phyloP scores from a whole-genome alignment of 2,888 invertebrate genomes.

The Watsonalla cultraria region DNA sequence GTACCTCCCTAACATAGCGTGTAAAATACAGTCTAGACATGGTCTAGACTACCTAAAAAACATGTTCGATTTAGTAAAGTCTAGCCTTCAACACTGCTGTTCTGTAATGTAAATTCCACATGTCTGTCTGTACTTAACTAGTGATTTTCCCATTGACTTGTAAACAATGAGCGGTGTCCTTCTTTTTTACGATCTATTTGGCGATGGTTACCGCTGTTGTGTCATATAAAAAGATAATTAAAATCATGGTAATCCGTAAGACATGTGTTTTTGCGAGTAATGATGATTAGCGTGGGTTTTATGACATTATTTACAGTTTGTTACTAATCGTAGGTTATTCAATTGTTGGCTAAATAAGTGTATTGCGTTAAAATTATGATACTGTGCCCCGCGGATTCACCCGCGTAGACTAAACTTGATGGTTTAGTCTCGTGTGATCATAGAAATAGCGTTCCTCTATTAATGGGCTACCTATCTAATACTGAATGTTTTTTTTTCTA shows the following conservation, averaged over 20 bases:
- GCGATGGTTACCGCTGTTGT: neutral
- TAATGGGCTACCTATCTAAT: too few relatives aligned
- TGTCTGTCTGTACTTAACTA: neutral
- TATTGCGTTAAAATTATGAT: too few relatives aligned
- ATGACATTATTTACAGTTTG: neutral
- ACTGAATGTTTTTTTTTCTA: too few relatives aligned
- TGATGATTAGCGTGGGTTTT: neutral
- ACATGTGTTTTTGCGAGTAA: neutral
- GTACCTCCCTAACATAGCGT: too few relatives aligned
- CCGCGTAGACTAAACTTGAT: too few relatives aligned
- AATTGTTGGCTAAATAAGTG: neutral
- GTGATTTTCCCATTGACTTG: constrained; percentile 1
- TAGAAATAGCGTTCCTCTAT: too few relatives aligned
- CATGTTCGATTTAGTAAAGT: too few relatives aligned
- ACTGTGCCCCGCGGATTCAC: too few relatives aligned
- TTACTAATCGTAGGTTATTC: neutral
- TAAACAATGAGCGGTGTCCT: neutral
- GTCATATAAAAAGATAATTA: constrained; percentile 1
- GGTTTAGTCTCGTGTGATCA: too few relatives aligned
- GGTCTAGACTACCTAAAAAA: too few relatives aligned
- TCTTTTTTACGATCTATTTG: constrained; percentile 1
- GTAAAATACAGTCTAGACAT: too few relatives aligned
- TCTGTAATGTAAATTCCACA: neutral
- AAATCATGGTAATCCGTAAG: neutral
- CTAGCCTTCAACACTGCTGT: too few relatives aligned